Base-by-base conservation (phyloP, 1,140 invertebrate genomes). In the Chlorops oryzae region DNA sequence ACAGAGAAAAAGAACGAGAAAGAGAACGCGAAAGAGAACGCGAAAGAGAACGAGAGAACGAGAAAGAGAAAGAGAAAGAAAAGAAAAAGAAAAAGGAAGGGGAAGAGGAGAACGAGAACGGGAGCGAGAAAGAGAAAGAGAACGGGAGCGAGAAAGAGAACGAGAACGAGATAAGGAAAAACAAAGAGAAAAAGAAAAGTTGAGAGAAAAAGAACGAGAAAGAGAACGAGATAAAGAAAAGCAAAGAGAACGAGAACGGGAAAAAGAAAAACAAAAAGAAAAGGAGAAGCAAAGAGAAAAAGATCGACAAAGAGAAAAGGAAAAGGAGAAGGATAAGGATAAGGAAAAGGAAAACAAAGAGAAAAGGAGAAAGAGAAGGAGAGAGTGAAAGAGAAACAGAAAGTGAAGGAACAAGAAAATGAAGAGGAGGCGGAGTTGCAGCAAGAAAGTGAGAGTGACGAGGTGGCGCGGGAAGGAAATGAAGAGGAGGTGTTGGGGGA, bases 401-500 rank as follows among this genome's bases (percentile, higher is more conserved):
- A 18, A 21, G 20, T 23, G n/a, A n/a, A 3, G 3, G 45, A 39
- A 27, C 45, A 62, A 13, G 41, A 52, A 6, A 43, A 57, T 24
- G 51, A 42, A 37, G 34, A 39, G 18, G 20, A 50, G 10, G 54
- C 47, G 6, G 25, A 53, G 9, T 35, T 6, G 21, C 32, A 60
- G 24, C 38, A 27, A 32, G n/a, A 22, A 22, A 15, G 10, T 28
- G 37, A 46, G 45, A n/a, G n/a, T n/a, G 39, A 28, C 17, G 21
- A 7, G 39, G 18, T 4, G 9, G 35, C 42, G 28, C 12, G 32
- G n/a, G 43, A 24, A 7, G 48, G 54, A 38, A 47, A 56, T 27
- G 35, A 55, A 15, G 56, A 54, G 12, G 59, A 59, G 18, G 49
- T 21, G 43, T 46, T 22, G 20, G 34, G 21, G 17, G 38, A 32